Conservation (phyloP, 2,113 vertebrate genomes). For the Antennarius striatus region DNA sequence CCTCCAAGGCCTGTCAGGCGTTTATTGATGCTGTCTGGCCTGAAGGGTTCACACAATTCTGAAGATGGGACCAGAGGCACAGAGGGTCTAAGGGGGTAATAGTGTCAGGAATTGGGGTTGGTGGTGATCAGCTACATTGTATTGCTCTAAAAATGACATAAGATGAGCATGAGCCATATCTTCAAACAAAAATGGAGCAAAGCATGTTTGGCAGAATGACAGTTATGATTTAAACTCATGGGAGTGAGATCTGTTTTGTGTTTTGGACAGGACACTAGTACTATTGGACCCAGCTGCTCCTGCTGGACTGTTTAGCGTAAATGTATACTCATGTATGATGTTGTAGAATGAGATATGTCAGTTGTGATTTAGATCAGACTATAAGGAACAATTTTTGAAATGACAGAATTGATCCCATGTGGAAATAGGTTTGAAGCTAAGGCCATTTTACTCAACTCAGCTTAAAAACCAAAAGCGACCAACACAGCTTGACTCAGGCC, state of each 20-base stretch:
- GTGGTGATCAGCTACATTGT: slow-evolving; percentile 14
- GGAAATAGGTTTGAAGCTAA: no score
- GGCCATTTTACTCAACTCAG: no score
- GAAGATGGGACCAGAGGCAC: slow-evolving; percentile 31
- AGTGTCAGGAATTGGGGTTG: slow-evolving; percentile 62
- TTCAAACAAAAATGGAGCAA: background rate
- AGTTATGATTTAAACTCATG: slow-evolving; percentile 35
- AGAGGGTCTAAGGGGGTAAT: slow-evolving; percentile 54
- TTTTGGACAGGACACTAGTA: background rate
- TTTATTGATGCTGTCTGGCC: slow-evolving; percentile 72
- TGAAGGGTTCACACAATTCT: slow-evolving; percentile 54
- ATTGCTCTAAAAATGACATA: slow-evolving; percentile 10
- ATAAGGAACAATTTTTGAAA: background rate
- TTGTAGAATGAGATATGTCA: background rate
- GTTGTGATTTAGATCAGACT: background rate
- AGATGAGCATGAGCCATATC: slow-evolving; percentile 17
- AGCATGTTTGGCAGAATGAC: background rate
- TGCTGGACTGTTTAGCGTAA: slow-evolving; percentile 10
- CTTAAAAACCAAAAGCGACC: no score
- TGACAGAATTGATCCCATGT: no score
- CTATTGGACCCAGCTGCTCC: slow-evolving; percentile 30
- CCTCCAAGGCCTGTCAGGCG: slow-evolving; percentile 51
- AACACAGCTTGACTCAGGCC: no score
- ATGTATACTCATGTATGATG: background rate
- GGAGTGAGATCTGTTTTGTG: slow-evolving; percentile 18